Evolutionary conservation across 2,113 vertebrate genomes (phyloP).

Genomic region (Oceanites oceanicus): DNA sequence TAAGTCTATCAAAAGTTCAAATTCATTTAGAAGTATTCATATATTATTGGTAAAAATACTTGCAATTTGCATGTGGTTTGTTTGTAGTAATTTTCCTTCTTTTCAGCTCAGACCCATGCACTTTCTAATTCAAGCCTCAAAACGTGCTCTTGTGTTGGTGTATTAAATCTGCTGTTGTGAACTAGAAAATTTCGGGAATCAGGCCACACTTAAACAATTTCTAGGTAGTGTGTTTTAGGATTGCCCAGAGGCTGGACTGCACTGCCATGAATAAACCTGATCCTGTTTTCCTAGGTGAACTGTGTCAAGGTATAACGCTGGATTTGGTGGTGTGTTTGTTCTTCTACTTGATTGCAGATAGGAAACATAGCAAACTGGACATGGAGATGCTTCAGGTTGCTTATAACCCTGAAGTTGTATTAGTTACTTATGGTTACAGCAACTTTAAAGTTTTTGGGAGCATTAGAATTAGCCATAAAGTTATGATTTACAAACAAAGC

Average conservation of each 20-base stretch:
- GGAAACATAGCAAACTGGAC: not conserved
- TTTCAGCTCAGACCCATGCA: not conserved
- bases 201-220: not conserved
- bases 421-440: not conserved
- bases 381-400: not conserved
- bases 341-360: not conserved
- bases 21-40: not conserved
- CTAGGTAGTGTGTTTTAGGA: not conserved
- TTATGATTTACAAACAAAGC: not conserved
- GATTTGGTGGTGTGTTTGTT: not conserved
- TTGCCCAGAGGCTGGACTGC: not conserved
- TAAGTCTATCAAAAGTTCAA: not conserved
- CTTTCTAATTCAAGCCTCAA: not conserved
- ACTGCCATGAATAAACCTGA: not conserved
- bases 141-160: not conserved
- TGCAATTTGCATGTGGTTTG: not conserved
- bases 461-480: not conserved
- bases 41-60: not conserved
- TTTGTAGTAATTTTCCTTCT: not conserved
- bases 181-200: not conserved
- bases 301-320: not conserved
- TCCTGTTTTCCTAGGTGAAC: not conserved
- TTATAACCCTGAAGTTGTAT: not conserved
- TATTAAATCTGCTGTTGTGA: not conserved
- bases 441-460: not conserved